A percentile compares a stretch with the other conserved stretches of the same genome.
These are phyloP conservation scores for Metridium senile DNA, from an alignment of 92 coral and sea anemone species.

Conservation along the genomic window DNA sequence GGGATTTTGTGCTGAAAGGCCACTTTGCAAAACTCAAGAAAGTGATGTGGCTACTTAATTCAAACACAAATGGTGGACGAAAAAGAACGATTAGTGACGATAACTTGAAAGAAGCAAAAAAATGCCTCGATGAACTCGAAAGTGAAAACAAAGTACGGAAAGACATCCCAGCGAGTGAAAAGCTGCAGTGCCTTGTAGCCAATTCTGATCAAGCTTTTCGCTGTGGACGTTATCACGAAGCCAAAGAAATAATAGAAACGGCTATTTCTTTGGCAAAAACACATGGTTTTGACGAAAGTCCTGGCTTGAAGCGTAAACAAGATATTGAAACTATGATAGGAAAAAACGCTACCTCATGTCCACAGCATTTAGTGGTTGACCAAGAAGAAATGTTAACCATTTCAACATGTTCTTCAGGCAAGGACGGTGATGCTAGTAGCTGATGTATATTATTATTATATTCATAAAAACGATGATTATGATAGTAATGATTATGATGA, in stretches of 20 bases:
- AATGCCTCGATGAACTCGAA: conserved; percentile 37
- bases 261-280: conserved; percentile 49
- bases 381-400: background rate
- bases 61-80: conserved; percentile 49
- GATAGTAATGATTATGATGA: no score
- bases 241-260: conserved; percentile 25
- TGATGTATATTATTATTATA: no score
- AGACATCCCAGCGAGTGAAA: conserved; percentile 43
- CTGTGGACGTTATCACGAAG: background rate
- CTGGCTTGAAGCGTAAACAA: conserved; percentile 39
- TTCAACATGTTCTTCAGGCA: background rate
- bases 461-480: no score
- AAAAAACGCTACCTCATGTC: background rate
- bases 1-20: conserved; percentile 35
- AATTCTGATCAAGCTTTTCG: conserved; percentile 53
- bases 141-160: background rate
- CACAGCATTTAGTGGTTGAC: background rate
- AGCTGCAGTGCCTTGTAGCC: conserved; percentile 43
- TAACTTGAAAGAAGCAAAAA: conserved; percentile 46
- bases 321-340: conserved; percentile 12
- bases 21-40: conserved; percentile 50
- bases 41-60: conserved; percentile 51
- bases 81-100: conserved; percentile 42
- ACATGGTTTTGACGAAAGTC: conserved; percentile 45
- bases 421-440: background rate